Base-by-base conservation (phyloP, 1,140 invertebrate species). In the Drosophila watanabei region DNA sequence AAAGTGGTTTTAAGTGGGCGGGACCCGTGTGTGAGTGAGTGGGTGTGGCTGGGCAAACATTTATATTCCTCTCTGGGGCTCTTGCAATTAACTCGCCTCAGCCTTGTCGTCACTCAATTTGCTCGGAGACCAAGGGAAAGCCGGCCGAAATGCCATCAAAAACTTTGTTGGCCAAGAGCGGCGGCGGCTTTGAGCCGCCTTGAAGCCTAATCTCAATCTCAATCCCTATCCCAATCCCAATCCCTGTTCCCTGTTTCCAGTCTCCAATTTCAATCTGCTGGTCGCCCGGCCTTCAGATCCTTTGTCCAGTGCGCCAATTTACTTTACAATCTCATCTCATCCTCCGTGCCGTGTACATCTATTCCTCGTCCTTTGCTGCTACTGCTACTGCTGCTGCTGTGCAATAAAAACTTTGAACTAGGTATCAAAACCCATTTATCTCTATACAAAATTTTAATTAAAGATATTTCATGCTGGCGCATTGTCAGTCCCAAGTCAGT, bases 371-470 rank as follows among this genome's bases (percentile, higher is more conserved):
- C 68, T 11, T 24, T n/a, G 33, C n/a, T 7, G n/a, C 20, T 7
- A 18, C 45, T 4, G 5, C 39, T 43, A n/a, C 51, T 5, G n/a
- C 14, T 37, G 5, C 30, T 75, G 48, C 60, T 69, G 48, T 78
- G 77, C 85, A 88, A 88, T 88, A 88, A 88, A 88, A 89, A 82
- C 86, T 89, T 85, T 85, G 59, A 75, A 82, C 86, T 90, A 75
- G 82, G 70, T 89, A 89, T 89, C 85, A 90, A 79, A 89, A 82
- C 82, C 82, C 85, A 89, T 90, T 89, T 89, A 89, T 89, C 85
- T 89, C 85, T 85, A 89, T 90, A 90, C 82, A 89, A 79, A 82
- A 89, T 85, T 89, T 90, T 89, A 89, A 89, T 89, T 89, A 85
- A 89, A 89, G 81, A 85, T 82, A 85, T 85, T 90, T 89, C 86